Evolutionary conservation across 1,140 invertebrate genomes (phyloP), one percentile per base, ranked within the genome.

Genomic region (Ylistrum balloti): DNA sequence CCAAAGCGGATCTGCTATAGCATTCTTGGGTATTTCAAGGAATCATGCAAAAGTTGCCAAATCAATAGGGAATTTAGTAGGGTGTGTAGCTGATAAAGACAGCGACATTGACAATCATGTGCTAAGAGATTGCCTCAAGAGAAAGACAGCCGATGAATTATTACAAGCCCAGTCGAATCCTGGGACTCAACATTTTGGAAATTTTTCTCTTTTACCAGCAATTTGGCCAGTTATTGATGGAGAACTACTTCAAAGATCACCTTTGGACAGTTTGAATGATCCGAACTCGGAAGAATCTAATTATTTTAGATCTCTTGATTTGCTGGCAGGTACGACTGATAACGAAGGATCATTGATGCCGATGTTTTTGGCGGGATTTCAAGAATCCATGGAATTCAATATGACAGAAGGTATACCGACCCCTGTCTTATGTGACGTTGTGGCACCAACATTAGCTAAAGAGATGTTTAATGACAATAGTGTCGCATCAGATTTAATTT

Each of bases 1-100:
- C 85, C 85, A 93, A 86, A 94, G 93, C 85, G 93, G 93, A 28
- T 88, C 89, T 41, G 45, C 89, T 33, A 56, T 74, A 28, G 85
- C 38, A 20, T n/a, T 74, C 7, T 5, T 86, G 32, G 45, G 90
- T 38, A 56, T 91, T 33, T 35, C 85, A 2, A 33, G 74, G 1
- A 89, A 90, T 35, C 90, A 88, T 41, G 74, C 86, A 15, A 48
- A 34, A 11, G 91, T 90, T 56, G 86, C 91, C 33, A 86, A 41
- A 86, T 0, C 33, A 20, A 33, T 41, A 32, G 74, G 41, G 15
- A 45, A 86, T 17, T 38, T 11, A 17, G 38, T 87, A 0, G 56
- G 56, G 0, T 86, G 86, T 32, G 17, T 28, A 22, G 32, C 33
- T 20, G 22, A 56, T 2, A n/a, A 74, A 28, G 11, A 74, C 56